Evolutionary conservation across 2,888 invertebrate species (phyloP).

Genomic region (Clistopyga incitator): DNA sequence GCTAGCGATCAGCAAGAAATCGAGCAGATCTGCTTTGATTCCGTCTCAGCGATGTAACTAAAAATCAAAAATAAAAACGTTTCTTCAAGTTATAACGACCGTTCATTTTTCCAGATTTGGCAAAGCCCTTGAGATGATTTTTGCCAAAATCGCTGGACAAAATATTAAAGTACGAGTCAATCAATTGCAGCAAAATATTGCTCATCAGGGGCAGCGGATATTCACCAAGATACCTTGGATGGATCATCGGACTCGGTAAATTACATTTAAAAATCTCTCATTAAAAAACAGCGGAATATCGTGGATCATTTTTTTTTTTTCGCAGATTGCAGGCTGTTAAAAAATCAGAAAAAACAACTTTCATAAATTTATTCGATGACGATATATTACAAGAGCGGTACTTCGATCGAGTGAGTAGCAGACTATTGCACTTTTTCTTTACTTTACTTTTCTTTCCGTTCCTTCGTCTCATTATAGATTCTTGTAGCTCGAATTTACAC

Average conservation of each 20-base stretch:
- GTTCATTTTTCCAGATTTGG: conserved; percentile 62
- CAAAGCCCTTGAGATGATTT: conserved; percentile 64
- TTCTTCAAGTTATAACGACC: background rate
- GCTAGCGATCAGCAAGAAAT: conserved; percentile 51
- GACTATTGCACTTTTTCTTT: background rate
- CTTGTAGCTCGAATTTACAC: conserved; percentile 67
- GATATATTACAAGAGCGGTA: conserved; percentile 67
- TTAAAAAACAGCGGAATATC: background rate
- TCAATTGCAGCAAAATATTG: conserved; percentile 60
- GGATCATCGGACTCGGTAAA: conserved; percentile 68
- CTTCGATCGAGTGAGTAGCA: conserved; percentile 66
- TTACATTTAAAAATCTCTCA: background rate
- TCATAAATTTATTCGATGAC: conserved; percentile 65
- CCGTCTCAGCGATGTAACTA: conserved; percentile 64
- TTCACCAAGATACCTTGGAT: conserved; percentile 68
- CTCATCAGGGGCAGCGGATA: conserved; percentile 43
- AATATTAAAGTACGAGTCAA: conserved; percentile 39
- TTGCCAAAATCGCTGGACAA: conserved; percentile 62
- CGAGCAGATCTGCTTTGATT: conserved; percentile 68
- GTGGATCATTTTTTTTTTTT: conserved; percentile 1
- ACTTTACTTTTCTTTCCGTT: background rate
- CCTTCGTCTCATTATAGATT: background rate
- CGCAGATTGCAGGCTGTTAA: conserved; percentile 61
- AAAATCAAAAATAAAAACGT: background rate
- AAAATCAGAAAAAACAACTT: conserved; percentile 62